Evolutionary conservation across 2,797 vertebrate genomes (phyloP).

Genomic region (Lacerta agilis): DNA sequence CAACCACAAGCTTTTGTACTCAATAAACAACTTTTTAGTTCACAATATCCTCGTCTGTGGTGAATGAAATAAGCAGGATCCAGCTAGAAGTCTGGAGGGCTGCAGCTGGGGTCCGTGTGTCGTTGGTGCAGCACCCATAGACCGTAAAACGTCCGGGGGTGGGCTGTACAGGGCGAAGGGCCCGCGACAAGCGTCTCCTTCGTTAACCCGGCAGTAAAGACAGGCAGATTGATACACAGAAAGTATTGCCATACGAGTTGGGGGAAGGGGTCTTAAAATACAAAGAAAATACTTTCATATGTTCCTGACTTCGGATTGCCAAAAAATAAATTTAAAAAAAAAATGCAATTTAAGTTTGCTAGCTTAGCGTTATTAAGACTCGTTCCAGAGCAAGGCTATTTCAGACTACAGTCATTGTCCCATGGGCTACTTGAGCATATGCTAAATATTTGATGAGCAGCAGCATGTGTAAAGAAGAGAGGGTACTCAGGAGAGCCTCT

Average conservation of each 20-base stretch:
- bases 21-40: no score
- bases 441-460: slow-evolving; percentile 63
- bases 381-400: slow-evolving; percentile 52
- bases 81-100: no score
- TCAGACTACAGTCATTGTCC: slow-evolving; percentile 48
- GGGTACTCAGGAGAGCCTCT: no score
- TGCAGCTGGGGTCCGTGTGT: no score
- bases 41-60: no score
- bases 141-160: no score
- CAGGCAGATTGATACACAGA: not conserved
- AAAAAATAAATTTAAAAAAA: not conserved
- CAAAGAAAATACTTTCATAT: slow-evolving; percentile 27
- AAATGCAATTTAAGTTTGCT: slow-evolving; percentile 28
- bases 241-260: not conserved
- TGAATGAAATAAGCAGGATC: no score
- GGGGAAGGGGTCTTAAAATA: not conserved
- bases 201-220: not conserved
- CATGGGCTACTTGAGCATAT: slow-evolving; percentile 48
- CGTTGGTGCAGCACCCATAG: no score
- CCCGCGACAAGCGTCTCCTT: not conserved
- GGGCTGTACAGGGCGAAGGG: no score
- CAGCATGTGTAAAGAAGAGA: no score
- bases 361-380: slow-evolving; percentile 38
- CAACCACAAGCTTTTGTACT: no score
- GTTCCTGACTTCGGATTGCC: slow-evolving; percentile 14